These are phyloP conservation scores for Vireo griseus DNA, from an alignment of 2,797 vertebrate species.

Conservation along the genomic window DNA sequence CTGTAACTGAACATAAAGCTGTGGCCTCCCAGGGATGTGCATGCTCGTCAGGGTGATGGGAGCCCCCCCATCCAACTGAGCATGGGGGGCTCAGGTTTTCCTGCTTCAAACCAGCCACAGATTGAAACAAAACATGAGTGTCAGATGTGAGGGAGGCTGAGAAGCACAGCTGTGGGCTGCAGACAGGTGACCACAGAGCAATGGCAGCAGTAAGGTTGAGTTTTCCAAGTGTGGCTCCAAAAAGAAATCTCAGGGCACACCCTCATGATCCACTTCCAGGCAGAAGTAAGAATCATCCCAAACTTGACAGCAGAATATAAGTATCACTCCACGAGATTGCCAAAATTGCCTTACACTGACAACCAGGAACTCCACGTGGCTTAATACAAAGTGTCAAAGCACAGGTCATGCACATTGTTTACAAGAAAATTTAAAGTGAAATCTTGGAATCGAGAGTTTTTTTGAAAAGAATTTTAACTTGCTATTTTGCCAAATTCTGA, in stretches of 20 bases:
- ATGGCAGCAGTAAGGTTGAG: background rate
- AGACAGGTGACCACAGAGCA: background rate
- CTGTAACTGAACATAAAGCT: background rate
- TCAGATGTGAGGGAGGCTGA: background rate
- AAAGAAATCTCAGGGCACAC: background rate
- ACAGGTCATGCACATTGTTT: background rate
- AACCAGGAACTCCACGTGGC: background rate
- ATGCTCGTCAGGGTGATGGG: rapidly evolving
- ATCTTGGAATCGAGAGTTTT: background rate
- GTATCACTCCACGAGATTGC: background rate
- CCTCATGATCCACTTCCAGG: rapidly evolving
- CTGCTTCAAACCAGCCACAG: background rate
- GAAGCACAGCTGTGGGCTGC: background rate
- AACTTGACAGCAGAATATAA: background rate
- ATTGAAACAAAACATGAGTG: rapidly evolving
- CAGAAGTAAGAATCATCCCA: background rate
- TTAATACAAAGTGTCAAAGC: background rate
- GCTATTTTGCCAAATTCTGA: background rate
- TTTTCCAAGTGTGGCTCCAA: rapidly evolving
- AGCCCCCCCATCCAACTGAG: background rate
- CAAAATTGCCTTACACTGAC: background rate
- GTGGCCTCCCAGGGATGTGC: background rate
- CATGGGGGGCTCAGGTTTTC: background rate
- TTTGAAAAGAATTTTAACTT: background rate
- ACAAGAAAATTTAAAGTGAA: background rate